phyloP scores from a whole-genome alignment of 2,797 vertebrate species.

The Galagoides demidoff region DNA sequence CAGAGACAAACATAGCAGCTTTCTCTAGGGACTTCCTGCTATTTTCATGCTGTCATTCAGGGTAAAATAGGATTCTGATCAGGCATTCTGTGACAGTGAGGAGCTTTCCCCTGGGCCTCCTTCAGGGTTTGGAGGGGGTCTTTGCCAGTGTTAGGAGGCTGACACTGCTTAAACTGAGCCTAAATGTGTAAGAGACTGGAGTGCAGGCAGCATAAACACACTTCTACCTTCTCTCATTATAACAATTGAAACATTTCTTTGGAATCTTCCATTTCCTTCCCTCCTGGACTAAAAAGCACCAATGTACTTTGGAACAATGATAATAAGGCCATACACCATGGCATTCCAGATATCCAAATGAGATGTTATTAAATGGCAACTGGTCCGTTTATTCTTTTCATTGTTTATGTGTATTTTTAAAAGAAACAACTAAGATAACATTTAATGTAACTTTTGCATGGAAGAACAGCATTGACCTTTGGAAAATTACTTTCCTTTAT shows the following conservation, averaged over 20 bases:
- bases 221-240: conserved; percentile 76
- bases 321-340: background rate
- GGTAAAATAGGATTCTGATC: conserved; percentile 72
- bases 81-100: conserved; percentile 66
- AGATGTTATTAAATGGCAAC: background rate
- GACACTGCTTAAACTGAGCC: conserved; percentile 73
- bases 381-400: conserved; percentile 5
- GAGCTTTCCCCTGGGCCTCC: conserved; percentile 78
- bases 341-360: background rate
- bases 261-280: conserved; percentile 62
- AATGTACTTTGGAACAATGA: background rate
- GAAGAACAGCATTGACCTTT: conserved; percentile 56
- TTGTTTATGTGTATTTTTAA: conserved; percentile 16
- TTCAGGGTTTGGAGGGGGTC: conserved; percentile 68
- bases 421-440: background rate
- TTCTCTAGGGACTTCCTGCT: conserved; percentile 70
- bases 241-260: background rate
- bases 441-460: background rate
- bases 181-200: conserved; percentile 74
- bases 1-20: conserved; percentile 66
- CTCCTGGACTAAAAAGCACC: background rate
- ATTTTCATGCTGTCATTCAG: conserved; percentile 73
- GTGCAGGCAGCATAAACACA: conserved; percentile 68
- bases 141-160: conserved; percentile 61
- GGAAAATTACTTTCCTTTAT: conserved; percentile 60